phyloP scores from a whole-genome alignment of 2,113 vertebrate genomes.

The Herpailurus yagouaroundi region DNA sequence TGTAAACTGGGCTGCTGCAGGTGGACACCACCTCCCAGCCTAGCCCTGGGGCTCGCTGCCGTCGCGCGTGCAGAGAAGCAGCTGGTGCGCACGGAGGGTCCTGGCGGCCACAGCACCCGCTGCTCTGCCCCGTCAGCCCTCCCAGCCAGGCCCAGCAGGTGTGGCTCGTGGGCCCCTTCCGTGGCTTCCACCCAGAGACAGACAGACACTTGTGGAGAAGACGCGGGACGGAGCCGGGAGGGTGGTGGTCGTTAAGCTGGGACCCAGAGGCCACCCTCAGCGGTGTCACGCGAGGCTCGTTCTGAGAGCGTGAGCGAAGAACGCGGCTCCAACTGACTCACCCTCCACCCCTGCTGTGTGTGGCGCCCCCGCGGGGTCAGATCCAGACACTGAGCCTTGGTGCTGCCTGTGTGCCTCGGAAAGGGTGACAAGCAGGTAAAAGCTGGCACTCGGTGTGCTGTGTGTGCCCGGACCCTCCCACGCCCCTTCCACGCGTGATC shows the following conservation, averaged over 20 bases:
- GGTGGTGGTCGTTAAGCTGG: neutral
- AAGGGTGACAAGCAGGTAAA: neutral
- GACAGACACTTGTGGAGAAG: neutral
- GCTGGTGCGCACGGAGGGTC: rapidly evolving
- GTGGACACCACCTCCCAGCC: rapidly evolving
- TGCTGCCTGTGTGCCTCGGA: neutral
- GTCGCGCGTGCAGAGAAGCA: rapidly evolving
- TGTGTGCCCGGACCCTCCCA: neutral
- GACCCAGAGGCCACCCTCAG: neutral
- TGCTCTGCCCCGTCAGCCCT: neutral
- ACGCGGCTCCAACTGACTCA: neutral
- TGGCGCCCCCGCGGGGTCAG: neutral
- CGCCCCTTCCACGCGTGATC: neutral
- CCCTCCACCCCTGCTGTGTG: neutral
- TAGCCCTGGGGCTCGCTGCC: rapidly evolving
- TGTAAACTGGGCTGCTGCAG: neutral
- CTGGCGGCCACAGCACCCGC: rapidly evolving
- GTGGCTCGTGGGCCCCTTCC: neutral
- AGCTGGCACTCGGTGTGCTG: neutral
- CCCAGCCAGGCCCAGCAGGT: neutral
- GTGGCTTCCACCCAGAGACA: neutral
- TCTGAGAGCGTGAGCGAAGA: neutral
- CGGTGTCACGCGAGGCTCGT: neutral
- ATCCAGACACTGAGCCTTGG: neutral
- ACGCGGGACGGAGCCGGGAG: rapidly evolving